Evolutionary conservation across 2,113 vertebrate genomes (phyloP).

Genomic region (Sinocyclocheilus anophthalmus): DNA sequence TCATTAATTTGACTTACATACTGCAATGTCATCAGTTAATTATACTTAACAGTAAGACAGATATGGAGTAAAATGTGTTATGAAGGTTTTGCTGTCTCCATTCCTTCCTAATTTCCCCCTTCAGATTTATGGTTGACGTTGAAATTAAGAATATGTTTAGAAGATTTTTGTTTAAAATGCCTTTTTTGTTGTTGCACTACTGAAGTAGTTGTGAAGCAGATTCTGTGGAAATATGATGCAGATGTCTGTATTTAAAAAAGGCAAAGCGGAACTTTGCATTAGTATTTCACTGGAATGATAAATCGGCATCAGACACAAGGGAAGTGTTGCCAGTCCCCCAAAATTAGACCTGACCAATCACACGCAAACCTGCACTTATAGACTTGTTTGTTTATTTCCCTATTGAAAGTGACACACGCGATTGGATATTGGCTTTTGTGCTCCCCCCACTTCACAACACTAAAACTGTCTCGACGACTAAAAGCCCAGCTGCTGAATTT

Average conservation of each 20-base stretch:
- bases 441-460: conserved; percentile 31
- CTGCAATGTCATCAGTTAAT: neutral
- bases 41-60: neutral
- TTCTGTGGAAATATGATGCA: neutral
- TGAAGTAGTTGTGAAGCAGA: neutral
- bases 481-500: conserved; percentile 67
- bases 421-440: conserved; percentile 50
- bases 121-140: neutral
- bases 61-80: neutral
- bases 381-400: conserved; percentile 15
- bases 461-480: conserved; percentile 37
- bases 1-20: neutral
- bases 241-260: neutral
- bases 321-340: neutral
- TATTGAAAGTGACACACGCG: neutral
- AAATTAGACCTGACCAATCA: conserved; percentile 2
- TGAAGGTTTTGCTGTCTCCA: neutral
- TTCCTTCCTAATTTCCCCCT: too few relatives aligned
- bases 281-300: neutral
- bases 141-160: neutral
- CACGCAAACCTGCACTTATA: neutral
- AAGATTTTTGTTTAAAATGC: neutral
- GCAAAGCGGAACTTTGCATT: neutral
- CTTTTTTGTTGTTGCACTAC: neutral
- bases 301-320: neutral